phyloP scores from a whole-genome alignment of 2,797 vertebrate genomes.

The Lutjanus argentimaculatus region DNA sequence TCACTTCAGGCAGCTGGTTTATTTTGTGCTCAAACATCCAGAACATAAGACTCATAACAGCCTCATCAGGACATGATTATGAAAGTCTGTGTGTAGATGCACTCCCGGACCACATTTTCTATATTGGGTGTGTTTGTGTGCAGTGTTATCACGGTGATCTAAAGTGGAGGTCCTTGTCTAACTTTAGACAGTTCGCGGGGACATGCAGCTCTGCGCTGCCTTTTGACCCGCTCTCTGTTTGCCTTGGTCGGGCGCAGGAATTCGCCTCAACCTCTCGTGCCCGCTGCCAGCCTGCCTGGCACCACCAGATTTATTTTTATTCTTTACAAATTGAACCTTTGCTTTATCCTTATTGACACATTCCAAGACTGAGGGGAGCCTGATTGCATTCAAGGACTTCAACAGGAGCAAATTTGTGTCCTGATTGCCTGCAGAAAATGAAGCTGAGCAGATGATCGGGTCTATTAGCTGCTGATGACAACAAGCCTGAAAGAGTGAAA shows the following conservation, averaged over 20 bases:
- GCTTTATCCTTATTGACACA: slow-evolving; percentile 83
- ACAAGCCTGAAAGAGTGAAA: background rate
- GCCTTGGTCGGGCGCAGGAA: slow-evolving; percentile 82
- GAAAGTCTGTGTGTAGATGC: slow-evolving; percentile 54
- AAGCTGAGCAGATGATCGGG: background rate
- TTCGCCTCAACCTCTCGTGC: slow-evolving; percentile 74
- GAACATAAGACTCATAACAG: slow-evolving; percentile 43
- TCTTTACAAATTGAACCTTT: slow-evolving; percentile 82
- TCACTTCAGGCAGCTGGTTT: slow-evolving; percentile 27
- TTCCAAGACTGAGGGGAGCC: slow-evolving; percentile 78
- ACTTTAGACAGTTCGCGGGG: slow-evolving; percentile 78
- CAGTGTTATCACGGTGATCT: slow-evolving; percentile 80
- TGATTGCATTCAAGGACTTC: slow-evolving; percentile 65
- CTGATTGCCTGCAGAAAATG: slow-evolving; percentile 36
- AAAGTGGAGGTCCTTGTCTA: slow-evolving; percentile 78
- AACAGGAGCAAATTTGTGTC: slow-evolving; percentile 46
- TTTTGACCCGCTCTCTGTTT: slow-evolving; percentile 87
- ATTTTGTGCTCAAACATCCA: slow-evolving; percentile 32
- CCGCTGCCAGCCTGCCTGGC: slow-evolving; percentile 85
- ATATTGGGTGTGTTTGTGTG: slow-evolving; percentile 64
- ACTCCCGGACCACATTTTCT: slow-evolving; percentile 52
- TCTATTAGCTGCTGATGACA: slow-evolving; percentile 18
- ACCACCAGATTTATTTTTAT: slow-evolving; percentile 84
- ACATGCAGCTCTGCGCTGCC: slow-evolving; percentile 70
- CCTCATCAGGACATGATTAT: slow-evolving; percentile 50